These are phyloP conservation scores for Eupithecia subumbrata DNA, from an alignment of 2,888 invertebrate species.

Conservation along the genomic window DNA sequence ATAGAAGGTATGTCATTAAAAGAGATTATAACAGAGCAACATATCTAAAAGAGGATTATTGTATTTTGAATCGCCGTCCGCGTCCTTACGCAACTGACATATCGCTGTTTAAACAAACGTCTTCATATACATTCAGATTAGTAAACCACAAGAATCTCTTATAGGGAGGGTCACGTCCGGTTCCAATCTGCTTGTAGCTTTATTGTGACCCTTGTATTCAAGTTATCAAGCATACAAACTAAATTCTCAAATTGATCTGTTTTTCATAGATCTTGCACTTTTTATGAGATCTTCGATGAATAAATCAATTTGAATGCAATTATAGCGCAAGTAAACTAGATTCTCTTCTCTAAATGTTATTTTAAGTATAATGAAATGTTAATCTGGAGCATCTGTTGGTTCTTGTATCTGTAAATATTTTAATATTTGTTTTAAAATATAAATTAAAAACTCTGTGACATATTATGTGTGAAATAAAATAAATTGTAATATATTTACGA, in stretches of 20 bases:
- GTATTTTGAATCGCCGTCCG: constrained; percentile 47
- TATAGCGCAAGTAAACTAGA: constrained; percentile 38
- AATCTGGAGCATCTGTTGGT: constrained; percentile 75
- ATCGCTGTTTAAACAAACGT: constrained; percentile 65
- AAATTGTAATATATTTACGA: constrained; percentile 77
- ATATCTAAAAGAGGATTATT: constrained; percentile 50
- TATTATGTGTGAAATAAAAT: constrained; percentile 82
- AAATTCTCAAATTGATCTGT: constrained; percentile 34
- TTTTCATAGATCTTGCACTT: constrained; percentile 10
- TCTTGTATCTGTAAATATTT: constrained; percentile 80
- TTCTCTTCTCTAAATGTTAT: constrained; percentile 44
- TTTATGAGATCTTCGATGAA: constrained; percentile 6
- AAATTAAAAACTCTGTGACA: constrained; percentile 73
- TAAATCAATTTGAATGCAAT: constrained; percentile 38
- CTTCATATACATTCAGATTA: constrained; percentile 43
- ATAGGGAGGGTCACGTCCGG: constrained; percentile 15
- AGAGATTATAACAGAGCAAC: constrained; percentile 48
- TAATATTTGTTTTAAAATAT: constrained; percentile 70
- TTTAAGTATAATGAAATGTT: constrained; percentile 72
- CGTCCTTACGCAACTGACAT: constrained; percentile 57
- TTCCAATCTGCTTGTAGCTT: constrained; percentile 29
- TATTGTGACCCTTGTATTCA: constrained; percentile 31
- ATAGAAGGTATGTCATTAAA: constrained; percentile 51
- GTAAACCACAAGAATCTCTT: constrained; percentile 51
- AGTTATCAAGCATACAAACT: constrained; percentile 35